Base-by-base conservation (phyloP, 1,140 invertebrate genomes). In the Drosophila kikkawai region DNA sequence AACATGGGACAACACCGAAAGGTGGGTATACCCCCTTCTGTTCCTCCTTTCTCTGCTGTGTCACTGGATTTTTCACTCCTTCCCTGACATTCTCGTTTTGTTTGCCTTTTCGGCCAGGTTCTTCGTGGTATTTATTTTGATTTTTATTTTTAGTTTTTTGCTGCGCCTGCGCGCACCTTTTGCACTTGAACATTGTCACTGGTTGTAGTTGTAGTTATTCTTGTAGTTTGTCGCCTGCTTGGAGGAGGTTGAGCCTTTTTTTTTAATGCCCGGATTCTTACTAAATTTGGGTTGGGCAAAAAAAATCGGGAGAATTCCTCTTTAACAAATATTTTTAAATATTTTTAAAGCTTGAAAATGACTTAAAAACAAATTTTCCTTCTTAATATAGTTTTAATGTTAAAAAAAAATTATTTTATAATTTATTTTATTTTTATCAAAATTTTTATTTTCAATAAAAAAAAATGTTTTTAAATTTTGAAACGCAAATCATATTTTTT, bases 151-250 rank as follows among this genome's bases (percentile, higher is more conserved):
- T 44, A 39, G 58, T 73, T 71, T 71, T 53, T 84, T 78, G 58
- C 70, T 88, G 84, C 83, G 84, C 84, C 80, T 87, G 84, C 84
- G 83, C 78, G 78, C 85, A 81, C 85, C 81, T 90, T 87, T 90
- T 90, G 84, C 84, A 90, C 85, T 87, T 65, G 85, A 78, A 76
- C 76, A 82, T 80, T 80, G 70, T 59, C 65, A 75, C 56, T 53
- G 53, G 59, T 63, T 81, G 82, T 32, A 22, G 51, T 61, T 71
- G 51, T 73, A 71, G 44, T 51, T 60, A 44, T 73, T 57, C 51
- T 37, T 55, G 51, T 55, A 55, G 51, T 55, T 55, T 55, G 51
- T 55, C 51, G 51, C 51, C 51, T 37, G 34, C 12, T 37, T 13
- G 34, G 13, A 55, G 51, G 51, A 26, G 26, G 26, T 29, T 29